Conservation (phyloP, 1,140 invertebrate species). For the Nixonia krombeini region DNA sequence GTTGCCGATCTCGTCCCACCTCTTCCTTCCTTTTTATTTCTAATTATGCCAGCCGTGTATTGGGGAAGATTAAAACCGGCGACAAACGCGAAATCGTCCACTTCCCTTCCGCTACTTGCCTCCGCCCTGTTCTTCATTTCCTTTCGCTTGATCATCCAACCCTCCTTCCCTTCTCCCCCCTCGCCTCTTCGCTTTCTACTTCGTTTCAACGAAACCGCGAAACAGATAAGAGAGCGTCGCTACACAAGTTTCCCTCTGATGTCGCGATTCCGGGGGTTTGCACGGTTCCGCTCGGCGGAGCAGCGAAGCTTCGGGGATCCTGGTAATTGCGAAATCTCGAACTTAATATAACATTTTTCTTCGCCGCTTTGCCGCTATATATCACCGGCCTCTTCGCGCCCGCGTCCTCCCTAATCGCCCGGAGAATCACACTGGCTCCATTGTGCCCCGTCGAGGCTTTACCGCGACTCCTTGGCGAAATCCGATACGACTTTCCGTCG, state of each 20-base stretch:
- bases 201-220: constrained; percentile 7
- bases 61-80: constrained; percentile 14
- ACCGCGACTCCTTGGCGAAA: not conserved
- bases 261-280: constrained; percentile 4
- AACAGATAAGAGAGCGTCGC: constrained; percentile 14
- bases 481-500: too few relatives aligned
- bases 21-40: constrained; percentile 17
- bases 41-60: not conserved
- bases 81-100: constrained; percentile 6
- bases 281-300: not conserved
- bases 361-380: not conserved
- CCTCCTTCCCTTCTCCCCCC: too few relatives aligned
- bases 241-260: constrained; percentile 22
- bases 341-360: constrained; percentile 13
- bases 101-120: not conserved
- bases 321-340: constrained; percentile 7
- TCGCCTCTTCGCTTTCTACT: too few relatives aligned
- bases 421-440: not conserved
- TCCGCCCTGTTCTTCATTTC: not conserved
- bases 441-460: too few relatives aligned
- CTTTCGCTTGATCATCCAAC: constrained; percentile 15
- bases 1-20: constrained; percentile 3
- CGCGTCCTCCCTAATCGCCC: not conserved
- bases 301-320: not conserved
- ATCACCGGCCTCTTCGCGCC: not conserved